Conservation (phyloP, 2,113 vertebrate species). For the Apodemus sylvaticus region DNA sequence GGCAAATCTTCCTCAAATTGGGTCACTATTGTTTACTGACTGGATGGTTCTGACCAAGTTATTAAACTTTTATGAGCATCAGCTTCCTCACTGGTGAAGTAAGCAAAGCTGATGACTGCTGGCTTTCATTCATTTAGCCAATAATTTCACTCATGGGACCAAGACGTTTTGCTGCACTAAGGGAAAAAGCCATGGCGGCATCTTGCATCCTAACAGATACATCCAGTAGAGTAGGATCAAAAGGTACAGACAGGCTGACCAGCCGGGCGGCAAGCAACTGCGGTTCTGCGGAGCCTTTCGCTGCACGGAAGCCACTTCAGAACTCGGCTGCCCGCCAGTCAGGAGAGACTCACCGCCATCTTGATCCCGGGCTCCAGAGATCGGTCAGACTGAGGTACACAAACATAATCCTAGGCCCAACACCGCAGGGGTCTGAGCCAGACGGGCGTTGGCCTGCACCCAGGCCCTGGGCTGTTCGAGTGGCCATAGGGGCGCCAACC, state of each 20-base stretch:
- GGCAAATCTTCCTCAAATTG: background rate
- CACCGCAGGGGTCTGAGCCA: no score
- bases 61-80: background rate
- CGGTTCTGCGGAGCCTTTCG: no score
- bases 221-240: background rate
- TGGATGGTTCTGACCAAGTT: background rate
- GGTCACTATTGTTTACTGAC: background rate
- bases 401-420: no score
- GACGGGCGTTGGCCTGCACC: no score
- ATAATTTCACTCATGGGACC: background rate
- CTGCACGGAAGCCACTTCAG: no score
- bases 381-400: no score
- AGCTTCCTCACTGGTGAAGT: background rate
- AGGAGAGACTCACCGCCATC: no score
- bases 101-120: background rate
- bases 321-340: no score
- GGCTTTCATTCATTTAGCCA: background rate
- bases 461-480: no score
- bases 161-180: background rate
- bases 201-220: background rate
- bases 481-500: no score
- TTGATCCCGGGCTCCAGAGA: no score
- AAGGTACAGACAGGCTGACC: background rate
- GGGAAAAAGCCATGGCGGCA: background rate
- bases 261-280: no score